These are phyloP conservation scores for Phocoena phocoena DNA, from an alignment of 2,113 vertebrate species.

Conservation along the genomic window DNA sequence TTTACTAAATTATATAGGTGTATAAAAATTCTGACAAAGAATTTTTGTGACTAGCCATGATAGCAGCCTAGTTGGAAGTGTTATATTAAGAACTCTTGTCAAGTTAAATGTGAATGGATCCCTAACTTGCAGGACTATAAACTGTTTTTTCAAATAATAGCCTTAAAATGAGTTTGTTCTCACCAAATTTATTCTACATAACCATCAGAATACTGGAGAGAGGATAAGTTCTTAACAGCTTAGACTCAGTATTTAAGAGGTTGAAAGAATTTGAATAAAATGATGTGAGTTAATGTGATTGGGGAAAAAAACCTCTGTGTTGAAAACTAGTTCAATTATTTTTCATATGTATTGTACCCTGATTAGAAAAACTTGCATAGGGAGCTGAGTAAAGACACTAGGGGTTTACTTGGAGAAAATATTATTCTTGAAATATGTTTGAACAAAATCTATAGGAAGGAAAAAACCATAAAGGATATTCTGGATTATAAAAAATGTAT, in stretches of 20 bases:
- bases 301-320: background rate
- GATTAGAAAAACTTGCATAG: background rate
- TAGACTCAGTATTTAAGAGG: background rate
- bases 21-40: background rate
- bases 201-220: background rate
- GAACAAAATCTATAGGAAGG: background rate
- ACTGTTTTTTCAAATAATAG: background rate
- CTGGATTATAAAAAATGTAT: background rate
- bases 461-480: background rate
- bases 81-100: background rate
- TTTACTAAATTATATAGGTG: background rate
- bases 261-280: background rate
- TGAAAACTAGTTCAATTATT: background rate
- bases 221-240: background rate
- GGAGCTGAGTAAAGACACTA: background rate
- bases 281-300: background rate
- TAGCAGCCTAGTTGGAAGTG: background rate
- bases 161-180: background rate
- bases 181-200: background rate
- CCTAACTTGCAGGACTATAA: background rate
- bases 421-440: background rate
- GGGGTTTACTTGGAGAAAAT: background rate
- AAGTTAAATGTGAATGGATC: background rate
- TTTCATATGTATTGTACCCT: background rate
- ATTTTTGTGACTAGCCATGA: background rate